Percentiles rank a stretch among this genome's conserved stretches.
Evolutionary conservation across 1,140 invertebrate species (phyloP).

Genomic region (Drosophila santomea): DNA sequence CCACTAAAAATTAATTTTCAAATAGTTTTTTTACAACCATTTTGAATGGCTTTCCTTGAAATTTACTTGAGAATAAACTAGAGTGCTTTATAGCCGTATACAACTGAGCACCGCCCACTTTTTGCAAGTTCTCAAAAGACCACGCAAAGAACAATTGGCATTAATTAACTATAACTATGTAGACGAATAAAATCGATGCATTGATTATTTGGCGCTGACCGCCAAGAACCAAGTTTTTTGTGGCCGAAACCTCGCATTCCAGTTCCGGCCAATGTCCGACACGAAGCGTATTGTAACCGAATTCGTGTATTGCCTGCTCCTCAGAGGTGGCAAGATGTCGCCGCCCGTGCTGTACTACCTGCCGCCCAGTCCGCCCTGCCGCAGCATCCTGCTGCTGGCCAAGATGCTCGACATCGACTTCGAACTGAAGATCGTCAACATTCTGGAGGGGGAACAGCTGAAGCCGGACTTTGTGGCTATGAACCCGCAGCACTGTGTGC

Average conservation of each 20-base stretch:
- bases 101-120: neutral
- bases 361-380: slow-evolving; percentile 86
- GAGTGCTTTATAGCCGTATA: neutral
- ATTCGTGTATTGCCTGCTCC: slow-evolving; percentile 82
- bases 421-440: slow-evolving; percentile 86
- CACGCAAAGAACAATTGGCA: slow-evolving; percentile 32
- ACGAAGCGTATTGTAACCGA: slow-evolving; percentile 82
- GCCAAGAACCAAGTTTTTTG: slow-evolving; percentile 1
- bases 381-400: slow-evolving; percentile 86
- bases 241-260: slow-evolving; percentile 23
- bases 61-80: neutral
- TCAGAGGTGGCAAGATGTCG: slow-evolving; percentile 85
- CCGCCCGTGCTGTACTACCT: slow-evolving; percentile 87
- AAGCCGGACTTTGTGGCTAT: slow-evolving; percentile 86
- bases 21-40: too few relatives aligned
- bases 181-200: slow-evolving; percentile 60
- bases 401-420: slow-evolving; percentile 86
- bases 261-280: slow-evolving; percentile 61
- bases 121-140: neutral
- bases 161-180: slow-evolving; percentile 55
- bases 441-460: slow-evolving; percentile 86
- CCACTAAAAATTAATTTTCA: too few relatives aligned
- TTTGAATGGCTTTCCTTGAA: too few relatives aligned
- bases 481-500: slow-evolving; percentile 89
- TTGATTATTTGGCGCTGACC: slow-evolving; percentile 61